Base-by-base conservation (phyloP, 2,888 invertebrate species). In the Ennomos fuscantarius region DNA sequence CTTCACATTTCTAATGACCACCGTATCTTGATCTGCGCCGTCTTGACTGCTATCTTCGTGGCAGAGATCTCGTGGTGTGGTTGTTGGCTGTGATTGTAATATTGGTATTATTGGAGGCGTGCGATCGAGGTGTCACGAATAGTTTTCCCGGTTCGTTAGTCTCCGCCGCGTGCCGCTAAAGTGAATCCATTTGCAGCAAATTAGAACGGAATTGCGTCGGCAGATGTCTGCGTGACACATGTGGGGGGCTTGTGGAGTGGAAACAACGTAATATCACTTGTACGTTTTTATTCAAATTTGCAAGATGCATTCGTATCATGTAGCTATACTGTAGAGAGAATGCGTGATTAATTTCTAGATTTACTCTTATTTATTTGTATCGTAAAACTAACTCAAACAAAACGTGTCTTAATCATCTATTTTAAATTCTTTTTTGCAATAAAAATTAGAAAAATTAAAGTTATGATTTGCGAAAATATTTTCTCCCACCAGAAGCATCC, bases 51-150 rank as follows among this genome's bases (percentile, higher is more conserved):
- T 11, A 9, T 43, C 40, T 37, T 15, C 12, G 39, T 10, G 2
- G 33, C 36, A 12, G 15, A 59, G 68, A 45, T 54, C 61, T 47
- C 11, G 31, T 42, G 39, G 49, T 9, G n/a, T 41, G 61, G 70
- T 55, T 59, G 47, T 53, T 52, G 56, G 63, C 55, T 69, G 55
- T 62, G 62, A 60, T 80, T 74, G 77, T 76, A 80, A 73, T 87
- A 84, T 84, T 78, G 84, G 74, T 78, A 79, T 84, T 85, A 86
- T 87, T 84, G 86, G 76, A 73, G 77, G 67, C 67, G 67, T 59
- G 59, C 49, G 58, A 58, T 63, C 76, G 82, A 82, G 81, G 85
- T 82, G 85, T 78, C 82, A 76, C 82, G 76, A 82, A 83, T 85
- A 86, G 84, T 85, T 84, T 82, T 79, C 78, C 76, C 75, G 78